Base-by-base conservation (phyloP, 2,888 invertebrate species). In the Nemotelus nigrinus region DNA sequence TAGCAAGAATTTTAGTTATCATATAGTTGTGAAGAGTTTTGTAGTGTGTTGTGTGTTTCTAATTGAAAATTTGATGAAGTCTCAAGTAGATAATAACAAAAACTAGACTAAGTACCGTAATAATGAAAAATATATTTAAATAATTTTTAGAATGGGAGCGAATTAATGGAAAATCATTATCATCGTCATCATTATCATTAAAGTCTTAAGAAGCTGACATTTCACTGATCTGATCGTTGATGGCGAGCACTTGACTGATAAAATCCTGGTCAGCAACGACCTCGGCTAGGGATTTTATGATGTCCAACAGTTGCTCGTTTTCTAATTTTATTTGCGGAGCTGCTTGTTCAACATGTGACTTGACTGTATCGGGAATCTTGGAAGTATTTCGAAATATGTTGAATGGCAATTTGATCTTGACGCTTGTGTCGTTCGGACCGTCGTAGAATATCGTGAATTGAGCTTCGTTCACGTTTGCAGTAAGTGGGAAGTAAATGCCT, bases 361-460 rank as follows among this genome's bases (percentile, higher is more conserved):
- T 83, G 79, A 91, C 87, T 80, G 90, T 87, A 80, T 92, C 90
- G 72, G 91, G 90, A 81, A 93, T 88, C 92, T 90, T 90, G 70
- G 88, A 84, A 72, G 89, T 85, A 82, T 90, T 89, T 82, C 88
- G 87, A 82, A 95, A 93, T 79, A 90, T 89, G 81, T 89, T 91
- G 85, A 96, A 95, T 83, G 92, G 92, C 85, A 94, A 89, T 86
- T 95, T 95, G 78, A 92, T 89, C 83, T 93, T 91, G 82, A 93
- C 92, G 78, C 91, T 90, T 79, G 89, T 89, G 74, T 92, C 91
- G 82, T 89, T 90, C 48, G 85, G 84, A 2, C 86, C 87, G 84
- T 93, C 93, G 85, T 93, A 93, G 88, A 96, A 96, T 80, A 95
- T 88, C 0, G 95, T 95, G 84, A 96, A 93, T 82, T 90, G 88